These are phyloP conservation scores for Drosophila mojavensis DNA, from an alignment of 1,140 invertebrate species.

Conservation along the genomic window DNA sequence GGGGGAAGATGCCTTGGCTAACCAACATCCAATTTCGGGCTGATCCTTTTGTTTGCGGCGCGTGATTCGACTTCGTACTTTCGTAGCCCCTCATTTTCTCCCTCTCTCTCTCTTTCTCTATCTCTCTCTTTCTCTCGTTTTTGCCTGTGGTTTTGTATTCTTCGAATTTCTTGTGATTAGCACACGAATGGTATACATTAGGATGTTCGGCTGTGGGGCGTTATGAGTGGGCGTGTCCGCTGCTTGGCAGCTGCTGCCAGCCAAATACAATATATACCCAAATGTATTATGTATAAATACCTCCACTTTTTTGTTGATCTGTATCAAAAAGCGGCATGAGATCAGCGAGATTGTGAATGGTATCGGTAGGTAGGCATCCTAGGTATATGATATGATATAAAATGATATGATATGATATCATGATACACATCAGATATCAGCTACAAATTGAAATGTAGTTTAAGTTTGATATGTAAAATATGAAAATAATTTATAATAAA, in stretches of 20 bases:
- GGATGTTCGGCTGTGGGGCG: conserved; percentile 41
- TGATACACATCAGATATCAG: too few species aligned
- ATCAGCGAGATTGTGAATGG: conserved; percentile 5
- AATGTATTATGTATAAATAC: not conserved
- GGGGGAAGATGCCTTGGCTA: conserved; percentile 53
- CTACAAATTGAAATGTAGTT: too few species aligned
- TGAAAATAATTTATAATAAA: not conserved
- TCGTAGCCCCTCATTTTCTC: not conserved
- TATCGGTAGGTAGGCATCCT: not conserved
- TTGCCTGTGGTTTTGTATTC: conserved; percentile 54
- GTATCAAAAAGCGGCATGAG: not conserved
- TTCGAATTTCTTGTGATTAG: conserved; percentile 79
- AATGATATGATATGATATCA: not conserved
- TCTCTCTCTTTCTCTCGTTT: not conserved
- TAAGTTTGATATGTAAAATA: too few species aligned
- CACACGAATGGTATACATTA: conserved; percentile 63
- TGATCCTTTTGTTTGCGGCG: conserved; percentile 56
- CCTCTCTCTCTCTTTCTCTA: not conserved
- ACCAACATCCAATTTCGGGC: conserved; percentile 53
- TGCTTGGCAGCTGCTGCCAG: conserved; percentile 56
- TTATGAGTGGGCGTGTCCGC: conserved; percentile 53
- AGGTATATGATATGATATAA: conserved; percentile 2
- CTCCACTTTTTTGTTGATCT: not conserved
- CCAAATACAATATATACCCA: not conserved
- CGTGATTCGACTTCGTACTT: conserved; percentile 55